A percentile compares a stretch with the other conserved stretches of the same genome.
These are phyloP conservation scores for Paracanthobrama guichenoti DNA, from an alignment of 2,113 vertebrate species.

Conservation along the genomic window DNA sequence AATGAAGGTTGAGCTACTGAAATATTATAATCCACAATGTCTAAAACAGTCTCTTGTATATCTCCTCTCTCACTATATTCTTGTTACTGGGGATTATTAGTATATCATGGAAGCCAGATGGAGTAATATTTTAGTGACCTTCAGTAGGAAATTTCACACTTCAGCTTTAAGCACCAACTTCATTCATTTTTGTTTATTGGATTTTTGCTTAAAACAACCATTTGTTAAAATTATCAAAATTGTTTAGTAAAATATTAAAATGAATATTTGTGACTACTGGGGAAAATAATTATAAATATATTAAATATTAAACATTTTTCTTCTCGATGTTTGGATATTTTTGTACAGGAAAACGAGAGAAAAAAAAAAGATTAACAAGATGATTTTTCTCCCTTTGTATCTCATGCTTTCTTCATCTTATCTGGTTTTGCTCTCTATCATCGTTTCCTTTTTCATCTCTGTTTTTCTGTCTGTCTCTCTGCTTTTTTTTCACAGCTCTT, in stretches of 20 bases:
- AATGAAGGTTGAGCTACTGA: neutral
- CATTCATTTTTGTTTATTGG: neutral
- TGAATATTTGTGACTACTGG: neutral
- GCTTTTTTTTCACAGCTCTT: neutral
- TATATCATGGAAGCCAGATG: conserved; percentile 14
- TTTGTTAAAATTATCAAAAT: neutral
- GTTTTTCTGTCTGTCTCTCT: neutral
- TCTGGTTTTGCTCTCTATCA: neutral
- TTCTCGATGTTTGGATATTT: neutral
- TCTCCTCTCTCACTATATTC: neutral
- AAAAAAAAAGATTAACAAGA: neutral
- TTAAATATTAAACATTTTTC: neutral
- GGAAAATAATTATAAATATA: neutral
- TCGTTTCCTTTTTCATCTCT: neutral
- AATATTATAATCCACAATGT: neutral
- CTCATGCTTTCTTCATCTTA: neutral
- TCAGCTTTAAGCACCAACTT: neutral
- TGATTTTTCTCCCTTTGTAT: neutral
- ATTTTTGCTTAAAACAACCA: neutral
- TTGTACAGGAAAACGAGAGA: neutral
- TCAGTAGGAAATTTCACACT: neutral
- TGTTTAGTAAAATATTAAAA: neutral
- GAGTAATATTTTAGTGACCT: conserved; percentile 37
- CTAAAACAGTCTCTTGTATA: neutral
- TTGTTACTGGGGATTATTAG: conserved; percentile 26